Conservation (phyloP, 2,888 invertebrate species). For the Heteromurus nitidus region DNA sequence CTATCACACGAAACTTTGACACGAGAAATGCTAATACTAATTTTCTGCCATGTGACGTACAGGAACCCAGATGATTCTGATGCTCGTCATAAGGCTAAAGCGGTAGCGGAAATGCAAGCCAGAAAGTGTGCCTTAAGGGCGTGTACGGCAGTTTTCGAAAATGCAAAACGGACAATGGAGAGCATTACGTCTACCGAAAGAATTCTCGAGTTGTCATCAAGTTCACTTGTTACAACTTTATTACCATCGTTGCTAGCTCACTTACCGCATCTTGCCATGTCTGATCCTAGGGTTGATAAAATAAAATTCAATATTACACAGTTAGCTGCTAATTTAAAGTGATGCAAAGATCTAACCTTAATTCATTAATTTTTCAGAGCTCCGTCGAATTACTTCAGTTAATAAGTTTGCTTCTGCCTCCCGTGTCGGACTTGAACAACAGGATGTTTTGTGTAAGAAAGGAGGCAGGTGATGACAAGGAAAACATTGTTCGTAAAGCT, state of each 20-base stretch:
- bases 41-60: conserved; percentile 13
- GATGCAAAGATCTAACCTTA: too few relatives aligned
- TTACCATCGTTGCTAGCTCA: conserved; percentile 90
- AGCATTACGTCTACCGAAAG: conserved; percentile 41
- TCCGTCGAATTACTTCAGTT: conserved; percentile 89
- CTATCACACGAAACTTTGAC: background rate
- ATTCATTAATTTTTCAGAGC: conserved; percentile 79
- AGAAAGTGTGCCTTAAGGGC: conserved; percentile 81
- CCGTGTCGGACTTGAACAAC: conserved; percentile 88
- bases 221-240: conserved; percentile 83
- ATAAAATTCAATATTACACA: too few relatives aligned
- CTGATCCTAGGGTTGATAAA: conserved; percentile 92
- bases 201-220: conserved; percentile 79
- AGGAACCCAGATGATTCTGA: conserved; percentile 80
- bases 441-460: conserved; percentile 50
- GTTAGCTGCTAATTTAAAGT: too few relatives aligned
- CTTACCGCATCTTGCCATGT: conserved; percentile 86
- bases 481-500: conserved; percentile 18
- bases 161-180: conserved; percentile 69
- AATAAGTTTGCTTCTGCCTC: conserved; percentile 91
- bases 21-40: background rate
- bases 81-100: conserved; percentile 78
- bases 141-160: conserved; percentile 69
- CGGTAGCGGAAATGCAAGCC: conserved; percentile 81
- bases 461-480: conserved; percentile 29